Conservation (phyloP, 2,888 invertebrate genomes). For the Colostygia pectinataria region DNA sequence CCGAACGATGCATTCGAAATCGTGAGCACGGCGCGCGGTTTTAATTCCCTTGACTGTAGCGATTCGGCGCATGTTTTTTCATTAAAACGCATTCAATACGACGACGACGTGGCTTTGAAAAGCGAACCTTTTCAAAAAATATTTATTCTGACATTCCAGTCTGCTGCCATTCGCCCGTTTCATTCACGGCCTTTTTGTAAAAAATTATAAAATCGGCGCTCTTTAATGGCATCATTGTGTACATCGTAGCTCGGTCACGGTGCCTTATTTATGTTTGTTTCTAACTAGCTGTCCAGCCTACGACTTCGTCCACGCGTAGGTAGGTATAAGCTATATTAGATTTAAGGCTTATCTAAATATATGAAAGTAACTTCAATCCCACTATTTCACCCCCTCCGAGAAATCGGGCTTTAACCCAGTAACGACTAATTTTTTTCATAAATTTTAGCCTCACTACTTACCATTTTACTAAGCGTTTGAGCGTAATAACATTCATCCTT, state of each 20-base stretch:
- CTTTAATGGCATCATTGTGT: conserved; percentile 36
- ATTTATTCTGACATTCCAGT: conserved; percentile 74
- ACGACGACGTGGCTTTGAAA: conserved; percentile 78
- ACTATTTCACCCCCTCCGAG: too few relatives aligned
- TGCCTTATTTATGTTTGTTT: conserved; percentile 13
- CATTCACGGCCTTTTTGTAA: conserved; percentile 62
- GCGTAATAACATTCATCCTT: too few relatives aligned
- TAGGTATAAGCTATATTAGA: too few relatives aligned
- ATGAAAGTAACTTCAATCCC: too few relatives aligned
- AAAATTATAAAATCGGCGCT: conserved; percentile 54
- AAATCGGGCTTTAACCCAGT: too few relatives aligned
- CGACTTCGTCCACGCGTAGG: too few relatives aligned
- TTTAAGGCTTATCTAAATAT: too few relatives aligned
- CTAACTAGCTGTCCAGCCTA: too few relatives aligned
- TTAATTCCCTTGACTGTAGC: conserved; percentile 82
- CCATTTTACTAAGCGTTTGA: too few relatives aligned
- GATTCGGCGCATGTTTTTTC: conserved; percentile 83
- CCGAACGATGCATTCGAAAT: conserved; percentile 66
- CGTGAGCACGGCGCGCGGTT: conserved; percentile 67
- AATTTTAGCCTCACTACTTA: too few relatives aligned
- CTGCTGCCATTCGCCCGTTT: conserved; percentile 54
- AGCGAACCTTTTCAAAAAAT: conserved; percentile 79
- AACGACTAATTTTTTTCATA: too few relatives aligned
- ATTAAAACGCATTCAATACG: conserved; percentile 83
- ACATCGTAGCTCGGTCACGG: conserved; percentile 10